Percentiles rank a stretch among this genome's conserved stretches.
These are phyloP conservation scores for Heliconius aoede DNA, from an alignment of 2,888 invertebrate species.

Conservation along the genomic window DNA sequence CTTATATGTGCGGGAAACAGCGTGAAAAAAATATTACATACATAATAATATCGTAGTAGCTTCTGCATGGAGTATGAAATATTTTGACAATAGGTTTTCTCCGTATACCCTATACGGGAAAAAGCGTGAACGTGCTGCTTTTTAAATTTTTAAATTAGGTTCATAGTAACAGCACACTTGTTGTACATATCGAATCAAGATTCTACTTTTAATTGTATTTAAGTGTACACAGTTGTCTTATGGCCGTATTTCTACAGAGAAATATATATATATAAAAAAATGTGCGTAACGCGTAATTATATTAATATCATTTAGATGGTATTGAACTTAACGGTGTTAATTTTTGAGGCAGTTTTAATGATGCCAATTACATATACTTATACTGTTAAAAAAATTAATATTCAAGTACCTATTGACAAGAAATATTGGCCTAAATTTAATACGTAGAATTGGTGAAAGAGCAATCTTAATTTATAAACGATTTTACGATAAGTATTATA, in stretches of 20 bases:
- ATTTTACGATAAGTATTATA: neutral
- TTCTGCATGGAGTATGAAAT: neutral
- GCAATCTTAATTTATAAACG: neutral
- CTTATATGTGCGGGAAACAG: neutral
- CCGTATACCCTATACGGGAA: no score
- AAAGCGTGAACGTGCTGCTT: no score
- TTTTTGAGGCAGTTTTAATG: neutral
- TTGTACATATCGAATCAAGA: neutral
- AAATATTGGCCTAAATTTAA: neutral
- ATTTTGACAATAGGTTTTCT: no score
- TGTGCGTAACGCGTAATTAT: neutral
- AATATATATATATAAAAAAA: neutral
- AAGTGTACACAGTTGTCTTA: conserved; percentile 15
- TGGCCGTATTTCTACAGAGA: neutral
- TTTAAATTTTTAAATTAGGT: neutral
- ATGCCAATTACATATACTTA: neutral
- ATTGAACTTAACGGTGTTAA: neutral
- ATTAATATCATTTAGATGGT: neutral
- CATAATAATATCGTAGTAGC: neutral
- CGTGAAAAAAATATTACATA: neutral
- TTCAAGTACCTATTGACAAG: neutral
- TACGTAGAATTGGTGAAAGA: neutral
- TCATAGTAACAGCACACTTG: neutral
- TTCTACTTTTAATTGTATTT: conserved; percentile 1
- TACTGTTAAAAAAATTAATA: conserved; percentile 5